A percentile compares a stretch with the other conserved stretches of the same genome.
phyloP scores from a whole-genome alignment of 2,888 invertebrate species.

The Agrochola macilenta region DNA sequence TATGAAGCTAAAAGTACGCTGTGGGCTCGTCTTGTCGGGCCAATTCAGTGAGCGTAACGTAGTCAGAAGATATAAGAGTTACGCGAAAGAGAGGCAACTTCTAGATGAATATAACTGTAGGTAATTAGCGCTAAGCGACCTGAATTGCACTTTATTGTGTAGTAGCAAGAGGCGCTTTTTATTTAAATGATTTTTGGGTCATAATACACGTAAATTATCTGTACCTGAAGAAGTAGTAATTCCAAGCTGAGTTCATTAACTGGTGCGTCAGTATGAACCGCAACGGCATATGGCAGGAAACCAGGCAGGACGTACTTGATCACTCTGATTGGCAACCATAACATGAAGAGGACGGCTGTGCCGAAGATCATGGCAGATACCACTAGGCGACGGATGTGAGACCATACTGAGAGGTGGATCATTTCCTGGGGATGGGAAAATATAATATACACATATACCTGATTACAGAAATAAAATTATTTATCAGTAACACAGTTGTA shows the following conservation, averaged over 20 bases:
- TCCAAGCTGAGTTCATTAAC: slow-evolving; percentile 99
- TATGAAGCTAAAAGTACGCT: no score
- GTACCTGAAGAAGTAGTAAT: slow-evolving; percentile 95
- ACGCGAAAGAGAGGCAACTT: no score
- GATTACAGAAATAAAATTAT: no score
- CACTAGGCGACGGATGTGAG: slow-evolving; percentile 97
- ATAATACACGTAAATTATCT: neutral
- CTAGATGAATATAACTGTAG: no score
- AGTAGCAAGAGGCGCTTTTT: no score
- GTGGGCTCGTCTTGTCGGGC: no score
- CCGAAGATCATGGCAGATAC: slow-evolving; percentile 99
- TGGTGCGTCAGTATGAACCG: slow-evolving; percentile 95
- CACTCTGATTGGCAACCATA: slow-evolving; percentile 98
- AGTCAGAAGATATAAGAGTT: no score
- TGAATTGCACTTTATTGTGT: no score
- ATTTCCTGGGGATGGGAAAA: slow-evolving; percentile 92
- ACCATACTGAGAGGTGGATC: slow-evolving; percentile 98
- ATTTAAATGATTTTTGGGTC: no score
- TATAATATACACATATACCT: no score
- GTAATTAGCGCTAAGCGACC: no score
- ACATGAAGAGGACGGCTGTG: slow-evolving; percentile 98
- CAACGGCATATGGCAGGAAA: slow-evolving; percentile 98
- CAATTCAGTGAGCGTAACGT: no score
- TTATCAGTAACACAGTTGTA: neutral
- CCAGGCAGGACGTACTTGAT: slow-evolving; percentile 95